phyloP scores from a whole-genome alignment of 2,888 invertebrate species.

The Parthenolecanium corni region DNA sequence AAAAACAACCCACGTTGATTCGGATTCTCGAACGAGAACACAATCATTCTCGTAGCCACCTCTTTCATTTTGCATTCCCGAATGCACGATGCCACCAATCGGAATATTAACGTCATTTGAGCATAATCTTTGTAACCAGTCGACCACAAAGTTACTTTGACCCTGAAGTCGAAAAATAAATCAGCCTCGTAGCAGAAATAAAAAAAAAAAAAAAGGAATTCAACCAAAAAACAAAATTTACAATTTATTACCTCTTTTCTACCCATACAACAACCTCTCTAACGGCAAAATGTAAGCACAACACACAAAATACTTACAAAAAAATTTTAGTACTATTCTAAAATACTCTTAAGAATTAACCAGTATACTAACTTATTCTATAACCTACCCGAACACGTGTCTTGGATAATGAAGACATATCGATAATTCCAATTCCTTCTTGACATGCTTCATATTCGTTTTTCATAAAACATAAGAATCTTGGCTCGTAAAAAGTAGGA shows the following conservation, averaged over 20 bases:
- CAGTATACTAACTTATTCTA: no score
- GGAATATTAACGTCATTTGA: constrained; percentile 55
- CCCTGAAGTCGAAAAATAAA: constrained; percentile 21
- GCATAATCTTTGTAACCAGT: constrained; percentile 53
- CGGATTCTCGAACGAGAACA: constrained; percentile 51
- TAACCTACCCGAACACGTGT: constrained; percentile 53
- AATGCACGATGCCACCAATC: constrained; percentile 52
- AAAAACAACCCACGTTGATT: constrained; percentile 43
- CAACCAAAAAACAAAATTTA: neutral
- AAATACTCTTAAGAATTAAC: no score
- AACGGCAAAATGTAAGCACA: neutral
- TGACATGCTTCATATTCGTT: constrained; percentile 61
- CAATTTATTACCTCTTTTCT: constrained; percentile 2
- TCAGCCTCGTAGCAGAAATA: no score
- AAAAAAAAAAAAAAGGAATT: no score
- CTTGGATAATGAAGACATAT: constrained; percentile 68
- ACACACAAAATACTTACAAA: no score
- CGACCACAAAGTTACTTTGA: constrained; percentile 41
- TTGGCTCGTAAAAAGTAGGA: constrained; percentile 55
- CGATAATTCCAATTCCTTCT: constrained; percentile 64
- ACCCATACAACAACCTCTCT: constrained; percentile 4
- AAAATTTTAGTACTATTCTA: no score
- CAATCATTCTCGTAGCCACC: constrained; percentile 65
- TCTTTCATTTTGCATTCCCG: constrained; percentile 57
- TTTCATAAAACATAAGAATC: constrained; percentile 54